Evolutionary conservation across 1,140 invertebrate genomes (phyloP).

Genomic region (Papilio glaucus): DNA sequence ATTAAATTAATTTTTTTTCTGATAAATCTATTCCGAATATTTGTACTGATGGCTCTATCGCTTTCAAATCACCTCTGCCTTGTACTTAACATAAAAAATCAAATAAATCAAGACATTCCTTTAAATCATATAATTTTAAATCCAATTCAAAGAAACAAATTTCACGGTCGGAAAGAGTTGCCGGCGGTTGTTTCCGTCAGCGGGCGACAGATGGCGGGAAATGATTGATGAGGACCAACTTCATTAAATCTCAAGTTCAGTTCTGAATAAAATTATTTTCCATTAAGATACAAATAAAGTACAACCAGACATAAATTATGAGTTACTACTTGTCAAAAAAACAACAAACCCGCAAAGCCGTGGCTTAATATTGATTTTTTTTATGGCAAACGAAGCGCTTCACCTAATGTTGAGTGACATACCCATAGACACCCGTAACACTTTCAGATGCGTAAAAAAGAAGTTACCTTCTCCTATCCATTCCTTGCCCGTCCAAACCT

Average conservation of each 20-base stretch:
- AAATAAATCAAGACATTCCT: neutral
- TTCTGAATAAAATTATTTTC: neutral
- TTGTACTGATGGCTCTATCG: too few relatives aligned
- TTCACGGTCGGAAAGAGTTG: neutral
- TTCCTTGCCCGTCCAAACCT: too few relatives aligned
- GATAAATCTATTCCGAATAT: too few relatives aligned
- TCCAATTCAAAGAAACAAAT: neutral
- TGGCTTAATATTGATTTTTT: too few relatives aligned
- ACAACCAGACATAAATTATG: neutral
- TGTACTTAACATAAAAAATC: neutral
- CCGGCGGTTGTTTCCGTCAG: constrained; percentile 16
- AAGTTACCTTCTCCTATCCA: too few relatives aligned
- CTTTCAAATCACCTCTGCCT: neutral
- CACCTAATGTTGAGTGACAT: too few relatives aligned
- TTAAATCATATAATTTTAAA: neutral
- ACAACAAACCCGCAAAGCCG: too few relatives aligned
- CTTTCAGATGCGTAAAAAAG: too few relatives aligned
- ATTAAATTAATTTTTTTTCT: too few relatives aligned
- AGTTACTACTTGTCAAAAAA: too few relatives aligned
- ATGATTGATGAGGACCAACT: constrained; percentile 11
- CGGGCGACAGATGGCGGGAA: constrained; percentile 4
- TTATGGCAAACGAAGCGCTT: too few relatives aligned
- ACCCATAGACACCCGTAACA: too few relatives aligned
- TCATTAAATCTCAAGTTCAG: constrained; percentile 14
- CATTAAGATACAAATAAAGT: neutral